A percentile compares a stretch with the other conserved stretches of the same genome.
These are phyloP conservation scores for Hybognathus amarus DNA, from an alignment of 2,797 vertebrate genomes.

Conservation along the genomic window DNA sequence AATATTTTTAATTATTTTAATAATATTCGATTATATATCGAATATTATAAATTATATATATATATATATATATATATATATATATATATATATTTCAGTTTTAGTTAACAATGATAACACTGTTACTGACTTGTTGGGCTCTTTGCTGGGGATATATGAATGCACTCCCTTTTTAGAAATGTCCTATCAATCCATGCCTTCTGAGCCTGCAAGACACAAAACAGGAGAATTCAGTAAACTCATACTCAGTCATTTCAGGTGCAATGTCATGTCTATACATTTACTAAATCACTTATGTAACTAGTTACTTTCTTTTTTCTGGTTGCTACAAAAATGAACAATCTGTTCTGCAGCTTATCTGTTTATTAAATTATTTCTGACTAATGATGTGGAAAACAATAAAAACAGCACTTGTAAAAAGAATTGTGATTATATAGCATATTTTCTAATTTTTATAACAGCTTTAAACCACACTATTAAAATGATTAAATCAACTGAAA, in stretches of 20 bases:
- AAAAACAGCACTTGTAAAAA: neutral
- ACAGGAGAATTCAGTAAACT: conserved; percentile 42
- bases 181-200: conserved; percentile 95
- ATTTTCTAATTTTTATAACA: neutral
- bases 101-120: neutral
- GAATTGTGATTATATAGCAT: neutral
- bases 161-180: conserved; percentile 92
- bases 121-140: conserved; percentile 48
- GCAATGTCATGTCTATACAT: neutral
- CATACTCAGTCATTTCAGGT: neutral
- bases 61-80: too few species aligned
- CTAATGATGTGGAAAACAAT: neutral
- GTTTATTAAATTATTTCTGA: neutral
- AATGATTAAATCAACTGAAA: conserved; percentile 15
- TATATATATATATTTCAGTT: neutral
- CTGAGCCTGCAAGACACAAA: conserved; percentile 80
- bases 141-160: conserved; percentile 79
- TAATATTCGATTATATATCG: too few species aligned
- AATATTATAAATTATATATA: too few species aligned
- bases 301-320: neutral
- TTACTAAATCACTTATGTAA: conserved; percentile 4
- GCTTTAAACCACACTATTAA: conserved; percentile 62
- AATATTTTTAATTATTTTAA: too few species aligned
- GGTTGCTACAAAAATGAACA: neutral
- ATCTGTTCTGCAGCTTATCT: neutral